These are phyloP conservation scores for Salmo trutta DNA, from an alignment of 2,797 vertebrate genomes.

Conservation along the genomic window DNA sequence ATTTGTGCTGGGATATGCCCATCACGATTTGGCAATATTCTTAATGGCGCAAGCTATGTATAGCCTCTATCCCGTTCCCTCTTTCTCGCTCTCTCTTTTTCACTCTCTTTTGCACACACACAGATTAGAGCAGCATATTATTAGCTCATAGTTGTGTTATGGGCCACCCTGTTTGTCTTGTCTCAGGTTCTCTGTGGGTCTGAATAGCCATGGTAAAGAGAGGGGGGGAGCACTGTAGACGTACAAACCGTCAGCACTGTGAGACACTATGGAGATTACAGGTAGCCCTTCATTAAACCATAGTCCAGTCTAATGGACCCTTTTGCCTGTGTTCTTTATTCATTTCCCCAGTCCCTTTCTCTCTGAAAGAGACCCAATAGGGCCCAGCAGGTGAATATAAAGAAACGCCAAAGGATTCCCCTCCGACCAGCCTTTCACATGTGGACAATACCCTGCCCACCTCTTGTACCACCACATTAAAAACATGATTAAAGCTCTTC, in stretches of 20 bases:
- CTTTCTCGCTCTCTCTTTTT: slow-evolving; percentile 9
- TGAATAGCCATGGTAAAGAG: slow-evolving; percentile 82
- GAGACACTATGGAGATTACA: slow-evolving; percentile 85
- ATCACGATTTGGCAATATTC: neutral
- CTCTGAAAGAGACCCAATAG: slow-evolving; percentile 94
- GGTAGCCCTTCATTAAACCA: slow-evolving; percentile 86
- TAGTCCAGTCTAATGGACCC: slow-evolving; percentile 82
- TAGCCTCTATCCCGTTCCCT: neutral
- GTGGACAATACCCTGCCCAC: slow-evolving; percentile 84
- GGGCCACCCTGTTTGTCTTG: slow-evolving; percentile 46
- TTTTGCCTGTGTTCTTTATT: slow-evolving; percentile 87
- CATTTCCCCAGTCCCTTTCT: slow-evolving; percentile 85
- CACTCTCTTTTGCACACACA: slow-evolving; percentile 15
- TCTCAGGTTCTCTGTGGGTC: slow-evolving; percentile 79
- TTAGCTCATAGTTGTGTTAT: slow-evolving; percentile 86
- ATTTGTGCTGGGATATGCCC: neutral
- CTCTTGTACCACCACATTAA: slow-evolving; percentile 87
- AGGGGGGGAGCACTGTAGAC: slow-evolving; percentile 68
- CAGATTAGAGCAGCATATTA: slow-evolving; percentile 61
- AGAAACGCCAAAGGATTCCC: slow-evolving; percentile 89
- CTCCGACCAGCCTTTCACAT: slow-evolving; percentile 81
- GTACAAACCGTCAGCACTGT: slow-evolving; percentile 82
- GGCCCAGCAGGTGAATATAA: slow-evolving; percentile 98
- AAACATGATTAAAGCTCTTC: slow-evolving; percentile 95
- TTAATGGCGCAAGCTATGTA: no score